These are phyloP conservation scores for Chrysochloris asiatica DNA, from an alignment of 2,113 vertebrate species.

Conservation along the genomic window DNA sequence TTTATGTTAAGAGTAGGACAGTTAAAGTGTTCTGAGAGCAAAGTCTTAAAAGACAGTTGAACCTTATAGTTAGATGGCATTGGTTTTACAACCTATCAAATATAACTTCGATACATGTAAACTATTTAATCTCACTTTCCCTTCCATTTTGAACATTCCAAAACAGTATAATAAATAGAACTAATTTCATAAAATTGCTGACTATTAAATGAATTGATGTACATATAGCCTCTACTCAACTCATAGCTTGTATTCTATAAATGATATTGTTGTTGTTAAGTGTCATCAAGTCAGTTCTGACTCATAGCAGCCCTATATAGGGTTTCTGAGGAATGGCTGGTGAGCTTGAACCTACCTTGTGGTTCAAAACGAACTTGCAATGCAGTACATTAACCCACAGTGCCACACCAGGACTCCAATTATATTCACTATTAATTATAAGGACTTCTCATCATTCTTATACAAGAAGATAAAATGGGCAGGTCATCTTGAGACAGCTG, in stretches of 20 bases:
- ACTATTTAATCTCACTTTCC: neutral
- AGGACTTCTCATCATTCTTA: neutral
- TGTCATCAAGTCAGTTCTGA: too few relatives aligned
- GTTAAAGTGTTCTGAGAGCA: neutral
- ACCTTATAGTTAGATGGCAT: neutral
- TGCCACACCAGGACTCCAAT: too few relatives aligned
- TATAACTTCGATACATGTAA: neutral
- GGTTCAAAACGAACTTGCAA: too few relatives aligned
- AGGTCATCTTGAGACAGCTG: neutral
- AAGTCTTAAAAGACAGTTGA: neutral
- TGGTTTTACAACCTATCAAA: too few relatives aligned
- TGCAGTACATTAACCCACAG: too few relatives aligned
- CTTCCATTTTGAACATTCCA: neutral
- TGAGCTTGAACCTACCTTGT: too few relatives aligned
- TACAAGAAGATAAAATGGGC: neutral
- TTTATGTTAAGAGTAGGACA: neutral
- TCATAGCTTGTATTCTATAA: neutral
- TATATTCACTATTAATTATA: neutral
- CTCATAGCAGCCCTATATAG: too few relatives aligned
- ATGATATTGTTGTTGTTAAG: too few relatives aligned
- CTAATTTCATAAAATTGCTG: neutral
- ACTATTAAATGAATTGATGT: neutral
- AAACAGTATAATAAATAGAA: neutral
- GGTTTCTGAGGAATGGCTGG: too few relatives aligned
- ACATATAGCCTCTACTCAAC: neutral